A percentile compares a stretch with the other conserved stretches of the same genome.
phyloP scores from a whole-genome alignment of 37 sponge, comb jelly and placozoan species.

The Aplysina aerophoba region DNA sequence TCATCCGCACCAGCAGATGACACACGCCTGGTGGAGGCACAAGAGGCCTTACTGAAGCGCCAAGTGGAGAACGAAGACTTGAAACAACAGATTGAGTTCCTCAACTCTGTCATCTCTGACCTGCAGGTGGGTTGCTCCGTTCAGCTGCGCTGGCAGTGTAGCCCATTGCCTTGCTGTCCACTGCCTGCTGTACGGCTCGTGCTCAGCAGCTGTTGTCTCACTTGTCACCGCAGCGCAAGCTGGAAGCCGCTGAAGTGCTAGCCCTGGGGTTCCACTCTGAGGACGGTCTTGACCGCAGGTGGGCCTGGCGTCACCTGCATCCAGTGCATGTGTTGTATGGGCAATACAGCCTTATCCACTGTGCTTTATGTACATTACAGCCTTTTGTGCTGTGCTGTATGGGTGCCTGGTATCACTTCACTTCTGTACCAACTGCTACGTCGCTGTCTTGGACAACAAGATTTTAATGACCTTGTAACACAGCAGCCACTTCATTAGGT shows the following conservation, averaged over 20 bases:
- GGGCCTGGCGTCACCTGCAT: neutral
- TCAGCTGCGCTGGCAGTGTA: neutral
- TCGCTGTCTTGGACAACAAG: too few species aligned
- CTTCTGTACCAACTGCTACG: too few species aligned
- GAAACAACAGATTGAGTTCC: slow-evolving; percentile 69
- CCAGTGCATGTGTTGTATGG: neutral
- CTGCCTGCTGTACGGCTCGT: neutral
- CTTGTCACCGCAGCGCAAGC: neutral
- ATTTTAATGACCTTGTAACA: too few species aligned
- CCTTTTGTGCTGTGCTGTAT: neutral
- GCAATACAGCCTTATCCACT: neutral
- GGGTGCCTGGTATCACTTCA: too few species aligned
- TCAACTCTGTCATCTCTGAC: slow-evolving; percentile 82
- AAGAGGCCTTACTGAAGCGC: slow-evolving; percentile 11
- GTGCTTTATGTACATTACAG: neutral
- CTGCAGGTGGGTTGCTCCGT: neutral
- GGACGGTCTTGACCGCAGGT: neutral
- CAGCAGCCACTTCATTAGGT: too few species aligned
- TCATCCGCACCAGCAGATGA: slow-evolving; percentile 14
- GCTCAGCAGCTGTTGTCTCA: neutral
- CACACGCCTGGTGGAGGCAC: slow-evolving; percentile 22
- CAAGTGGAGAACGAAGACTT: slow-evolving; percentile 10
- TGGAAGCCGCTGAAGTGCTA: slow-evolving; percentile 12
- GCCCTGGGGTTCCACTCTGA: slow-evolving; percentile 9
- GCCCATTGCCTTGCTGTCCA: neutral